phyloP scores from a whole-genome alignment of 2,113 vertebrate genomes.

The Psittacula cyanocephala region DNA sequence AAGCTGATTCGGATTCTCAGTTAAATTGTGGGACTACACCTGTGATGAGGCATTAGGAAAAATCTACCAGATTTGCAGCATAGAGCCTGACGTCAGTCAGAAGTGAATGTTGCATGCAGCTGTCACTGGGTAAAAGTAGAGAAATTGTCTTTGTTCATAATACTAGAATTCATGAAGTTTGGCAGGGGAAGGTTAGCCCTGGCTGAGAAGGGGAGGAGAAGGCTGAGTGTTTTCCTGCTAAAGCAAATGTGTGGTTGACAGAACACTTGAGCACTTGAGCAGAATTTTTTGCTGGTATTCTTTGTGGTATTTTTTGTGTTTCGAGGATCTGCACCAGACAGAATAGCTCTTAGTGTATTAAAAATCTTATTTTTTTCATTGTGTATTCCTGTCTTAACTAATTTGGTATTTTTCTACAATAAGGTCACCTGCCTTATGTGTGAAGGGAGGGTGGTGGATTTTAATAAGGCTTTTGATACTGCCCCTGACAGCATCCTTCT shows the following conservation, averaged over 20 bases:
- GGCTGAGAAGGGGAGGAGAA: background rate
- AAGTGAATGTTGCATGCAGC: conserved; percentile 43
- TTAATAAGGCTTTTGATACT: background rate
- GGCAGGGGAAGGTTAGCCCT: background rate
- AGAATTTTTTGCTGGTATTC: background rate
- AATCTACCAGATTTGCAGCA: background rate
- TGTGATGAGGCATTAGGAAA: conserved; percentile 45
- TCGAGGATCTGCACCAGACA: background rate
- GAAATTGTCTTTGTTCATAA: conserved; percentile 43
- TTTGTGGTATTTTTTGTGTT: background rate
- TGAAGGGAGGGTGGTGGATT: background rate
- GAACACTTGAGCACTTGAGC: background rate
- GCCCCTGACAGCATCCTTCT: background rate
- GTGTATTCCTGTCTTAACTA: background rate
- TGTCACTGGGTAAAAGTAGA: conserved; percentile 51
- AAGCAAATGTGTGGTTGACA: background rate
- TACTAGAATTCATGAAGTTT: conserved; percentile 28
- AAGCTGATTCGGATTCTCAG: background rate
- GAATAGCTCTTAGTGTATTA: background rate
- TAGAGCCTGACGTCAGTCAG: conserved; percentile 3
- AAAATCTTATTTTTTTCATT: background rate
- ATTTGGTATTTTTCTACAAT: background rate
- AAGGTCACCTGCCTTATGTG: background rate
- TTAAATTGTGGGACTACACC: conserved; percentile 8
- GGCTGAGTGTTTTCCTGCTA: background rate